These are phyloP conservation scores for Gymnoscopelus braueri DNA, from an alignment of 2,797 vertebrate species.

Conservation along the genomic window DNA sequence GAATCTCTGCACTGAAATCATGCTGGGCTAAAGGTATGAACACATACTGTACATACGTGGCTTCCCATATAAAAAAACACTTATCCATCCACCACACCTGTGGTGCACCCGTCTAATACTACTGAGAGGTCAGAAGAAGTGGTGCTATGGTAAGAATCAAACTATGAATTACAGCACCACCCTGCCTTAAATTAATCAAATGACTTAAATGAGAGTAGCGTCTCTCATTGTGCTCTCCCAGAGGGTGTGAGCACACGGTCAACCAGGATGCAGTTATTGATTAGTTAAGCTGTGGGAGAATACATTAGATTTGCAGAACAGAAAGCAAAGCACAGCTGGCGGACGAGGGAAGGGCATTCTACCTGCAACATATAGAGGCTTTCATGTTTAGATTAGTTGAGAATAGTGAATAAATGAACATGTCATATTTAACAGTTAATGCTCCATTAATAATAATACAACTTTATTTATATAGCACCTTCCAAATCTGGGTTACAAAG, in stretches of 20 bases:
- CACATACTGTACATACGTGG: background rate
- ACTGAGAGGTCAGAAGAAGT: no score
- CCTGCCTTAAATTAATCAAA: slow-evolving; percentile 24
- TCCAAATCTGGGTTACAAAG: no score
- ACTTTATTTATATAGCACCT: no score
- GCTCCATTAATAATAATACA: background rate
- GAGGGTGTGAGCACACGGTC: background rate
- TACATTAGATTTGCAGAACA: slow-evolving; percentile 33
- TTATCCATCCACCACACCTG: background rate
- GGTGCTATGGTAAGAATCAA: no score
- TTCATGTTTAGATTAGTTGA: background rate
- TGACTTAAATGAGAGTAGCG: slow-evolving; percentile 41
- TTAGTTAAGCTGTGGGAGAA: slow-evolving; percentile 39
- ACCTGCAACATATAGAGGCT: background rate
- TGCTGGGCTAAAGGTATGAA: slow-evolving; percentile 18
- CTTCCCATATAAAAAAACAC: slow-evolving; percentile 8
- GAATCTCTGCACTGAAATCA: slow-evolving; percentile 40
- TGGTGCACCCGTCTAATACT: background rate
- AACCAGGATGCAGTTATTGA: slow-evolving; percentile 37
- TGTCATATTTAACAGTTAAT: background rate
- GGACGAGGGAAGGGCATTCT: background rate
- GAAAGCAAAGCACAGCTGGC: slow-evolving; percentile 3
- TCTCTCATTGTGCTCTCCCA: slow-evolving; percentile 28
- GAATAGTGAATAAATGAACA: background rate
- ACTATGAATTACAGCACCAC: slow-evolving; percentile 17